These are phyloP conservation scores for Pammene fasciana DNA, from an alignment of 2,888 invertebrate genomes.

Conservation along the genomic window DNA sequence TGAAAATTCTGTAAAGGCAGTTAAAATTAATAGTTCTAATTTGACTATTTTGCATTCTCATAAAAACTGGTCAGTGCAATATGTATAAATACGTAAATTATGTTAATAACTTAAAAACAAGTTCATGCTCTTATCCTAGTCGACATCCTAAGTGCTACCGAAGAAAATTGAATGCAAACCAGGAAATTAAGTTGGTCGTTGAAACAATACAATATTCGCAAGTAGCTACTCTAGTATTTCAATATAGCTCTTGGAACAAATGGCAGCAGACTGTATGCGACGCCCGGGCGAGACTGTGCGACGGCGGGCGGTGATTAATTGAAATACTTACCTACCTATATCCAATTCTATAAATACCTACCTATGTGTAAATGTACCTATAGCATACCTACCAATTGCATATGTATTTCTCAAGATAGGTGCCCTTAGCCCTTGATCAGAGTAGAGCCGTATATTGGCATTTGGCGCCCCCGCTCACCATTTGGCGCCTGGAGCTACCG, in stretches of 20 bases:
- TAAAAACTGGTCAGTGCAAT: background rate
- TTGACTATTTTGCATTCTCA: background rate
- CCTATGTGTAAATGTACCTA: too few relatives aligned
- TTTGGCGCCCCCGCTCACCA: too few relatives aligned
- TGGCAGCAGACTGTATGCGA: slow-evolving; percentile 12
- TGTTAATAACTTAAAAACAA: background rate
- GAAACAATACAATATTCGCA: slow-evolving; percentile 15
- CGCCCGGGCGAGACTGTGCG: slow-evolving; percentile 14
- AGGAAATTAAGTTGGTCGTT: slow-evolving; percentile 13
- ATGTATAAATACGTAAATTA: background rate
- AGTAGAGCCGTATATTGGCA: too few relatives aligned
- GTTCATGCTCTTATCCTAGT: background rate
- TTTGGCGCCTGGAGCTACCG: too few relatives aligned
- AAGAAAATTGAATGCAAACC: slow-evolving; percentile 14
- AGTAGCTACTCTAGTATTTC: slow-evolving; percentile 21
- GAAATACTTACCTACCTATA: slow-evolving; percentile 22
- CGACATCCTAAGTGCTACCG: background rate
- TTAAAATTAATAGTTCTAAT: too few relatives aligned
- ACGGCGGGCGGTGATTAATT: slow-evolving; percentile 27
- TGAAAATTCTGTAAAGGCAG: too few relatives aligned
- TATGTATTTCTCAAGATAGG: background rate
- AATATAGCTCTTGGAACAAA: slow-evolving; percentile 31
- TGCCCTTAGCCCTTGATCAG: too few relatives aligned
- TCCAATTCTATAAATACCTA: slow-evolving; percentile 2
- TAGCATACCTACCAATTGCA: background rate